phyloP scores from a whole-genome alignment of 2,888 invertebrate genomes.

The Catocala fraxini region DNA sequence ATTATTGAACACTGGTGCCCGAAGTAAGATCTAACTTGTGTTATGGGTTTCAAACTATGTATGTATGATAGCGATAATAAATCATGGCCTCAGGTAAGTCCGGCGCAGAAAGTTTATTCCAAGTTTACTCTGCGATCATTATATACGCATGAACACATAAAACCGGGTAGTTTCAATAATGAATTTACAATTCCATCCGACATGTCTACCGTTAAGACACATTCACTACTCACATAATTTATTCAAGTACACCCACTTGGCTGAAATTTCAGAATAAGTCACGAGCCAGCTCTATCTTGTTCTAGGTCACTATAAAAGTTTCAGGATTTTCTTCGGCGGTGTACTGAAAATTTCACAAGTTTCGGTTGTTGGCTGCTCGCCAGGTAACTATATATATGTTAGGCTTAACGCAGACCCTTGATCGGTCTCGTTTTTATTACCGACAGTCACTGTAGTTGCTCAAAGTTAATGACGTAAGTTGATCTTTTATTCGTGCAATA shows the following conservation, averaged over 20 bases:
- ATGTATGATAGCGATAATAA: too few relatives aligned
- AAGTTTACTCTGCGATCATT: too few relatives aligned
- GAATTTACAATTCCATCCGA: slow-evolving; percentile 11
- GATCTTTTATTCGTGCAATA: too few relatives aligned
- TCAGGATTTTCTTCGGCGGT: slow-evolving; percentile 46
- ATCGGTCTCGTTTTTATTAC: too few relatives aligned
- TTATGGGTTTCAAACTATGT: too few relatives aligned
- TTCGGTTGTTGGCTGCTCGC: slow-evolving; percentile 62
- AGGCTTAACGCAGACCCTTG: too few relatives aligned
- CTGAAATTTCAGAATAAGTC: slow-evolving; percentile 43
- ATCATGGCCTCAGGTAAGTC: too few relatives aligned
- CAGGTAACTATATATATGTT: slow-evolving; percentile 35
- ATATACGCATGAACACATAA: slow-evolving; percentile 1
- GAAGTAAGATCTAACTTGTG: too few relatives aligned
- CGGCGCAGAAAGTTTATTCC: too few relatives aligned
- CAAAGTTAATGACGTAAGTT: too few relatives aligned
- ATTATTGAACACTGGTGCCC: too few relatives aligned
- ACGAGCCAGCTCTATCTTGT: slow-evolving; percentile 38
- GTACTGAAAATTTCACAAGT: slow-evolving; percentile 64
- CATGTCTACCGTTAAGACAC: slow-evolving; percentile 10
- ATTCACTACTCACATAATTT: slow-evolving; percentile 10
- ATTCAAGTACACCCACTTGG: slow-evolving; percentile 14
- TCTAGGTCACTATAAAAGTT: slow-evolving; percentile 64
- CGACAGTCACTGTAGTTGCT: too few relatives aligned
- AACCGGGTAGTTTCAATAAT: slow-evolving; percentile 10